Conservation (phyloP, 1,140 invertebrate species). For the Cecropterus lyciades region DNA sequence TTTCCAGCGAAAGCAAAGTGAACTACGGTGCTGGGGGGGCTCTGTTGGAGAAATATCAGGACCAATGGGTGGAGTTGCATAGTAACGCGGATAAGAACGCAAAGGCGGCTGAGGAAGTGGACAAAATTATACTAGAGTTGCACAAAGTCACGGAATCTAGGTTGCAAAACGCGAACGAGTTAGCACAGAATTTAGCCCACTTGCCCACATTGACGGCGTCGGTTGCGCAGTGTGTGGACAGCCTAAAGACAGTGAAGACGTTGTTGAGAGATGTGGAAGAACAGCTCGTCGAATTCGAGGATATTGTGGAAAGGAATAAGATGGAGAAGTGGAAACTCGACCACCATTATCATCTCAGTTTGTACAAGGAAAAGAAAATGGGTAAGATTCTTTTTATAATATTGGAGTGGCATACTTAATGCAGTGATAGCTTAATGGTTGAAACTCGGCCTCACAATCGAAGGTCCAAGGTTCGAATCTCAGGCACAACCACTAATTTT, state of each 20-base stretch:
- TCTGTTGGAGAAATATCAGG: constrained; percentile 72
- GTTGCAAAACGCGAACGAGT: constrained; percentile 63
- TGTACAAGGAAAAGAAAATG: constrained; percentile 79
- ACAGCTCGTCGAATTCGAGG: constrained; percentile 73
- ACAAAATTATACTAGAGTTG: constrained; percentile 66
- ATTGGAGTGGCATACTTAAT: too few species aligned
- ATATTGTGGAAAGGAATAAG: constrained; percentile 70
- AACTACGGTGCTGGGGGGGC: constrained; percentile 72
- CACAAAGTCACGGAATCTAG: constrained; percentile 56
- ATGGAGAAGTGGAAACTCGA: constrained; percentile 79
- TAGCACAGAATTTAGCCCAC: constrained; percentile 60
- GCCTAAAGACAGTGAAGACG: constrained; percentile 64
- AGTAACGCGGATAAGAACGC: constrained; percentile 72
- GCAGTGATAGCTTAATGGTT: too few species aligned
- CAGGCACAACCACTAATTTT: too few species aligned
- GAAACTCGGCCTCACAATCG: too few species aligned
- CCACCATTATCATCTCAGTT: constrained; percentile 72
- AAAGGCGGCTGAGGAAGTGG: constrained; percentile 69
- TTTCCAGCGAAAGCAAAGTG: constrained; percentile 64
- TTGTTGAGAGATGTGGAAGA: constrained; percentile 67
- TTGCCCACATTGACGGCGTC: constrained; percentile 66
- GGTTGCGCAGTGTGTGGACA: constrained; percentile 72
- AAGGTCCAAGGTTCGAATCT: too few species aligned
- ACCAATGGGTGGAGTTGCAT: constrained; percentile 71
- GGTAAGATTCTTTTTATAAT: too few species aligned